phyloP scores from a whole-genome alignment of 2,797 vertebrate genomes.

The Danio aesculapii region DNA sequence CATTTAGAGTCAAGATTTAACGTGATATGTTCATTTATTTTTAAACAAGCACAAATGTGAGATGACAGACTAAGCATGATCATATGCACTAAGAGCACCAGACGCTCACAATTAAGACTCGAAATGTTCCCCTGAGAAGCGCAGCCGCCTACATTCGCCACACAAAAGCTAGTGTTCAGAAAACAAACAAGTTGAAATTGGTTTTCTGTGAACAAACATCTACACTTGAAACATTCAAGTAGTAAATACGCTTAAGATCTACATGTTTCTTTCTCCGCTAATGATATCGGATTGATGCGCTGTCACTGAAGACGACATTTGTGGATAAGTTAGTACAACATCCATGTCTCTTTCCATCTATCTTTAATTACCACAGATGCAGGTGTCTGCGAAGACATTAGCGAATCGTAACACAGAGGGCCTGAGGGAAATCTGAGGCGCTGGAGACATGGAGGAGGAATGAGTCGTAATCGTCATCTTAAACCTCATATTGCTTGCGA shows the following conservation, averaged over 20 bases:
- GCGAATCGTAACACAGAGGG: background rate
- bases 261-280: constrained; percentile 1
- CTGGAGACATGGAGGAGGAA: background rate
- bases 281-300: constrained; percentile 11
- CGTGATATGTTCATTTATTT: constrained; percentile 40
- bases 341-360: constrained; percentile 1
- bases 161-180: background rate
- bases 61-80: constrained; percentile 37
- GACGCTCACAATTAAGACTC: constrained; percentile 32
- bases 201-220: constrained; percentile 42
- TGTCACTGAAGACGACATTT: constrained; percentile 12
- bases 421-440: constrained; percentile 17
- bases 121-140: constrained; percentile 26
- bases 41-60: constrained; percentile 34
- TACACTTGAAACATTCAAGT: constrained; percentile 33
- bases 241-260: constrained; percentile 4
- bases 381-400: constrained; percentile 31
- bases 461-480: background rate
- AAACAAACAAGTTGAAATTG: constrained; percentile 46
- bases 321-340: background rate
- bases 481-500: background rate
- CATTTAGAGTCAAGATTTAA: constrained; percentile 14
- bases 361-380: constrained; percentile 16
- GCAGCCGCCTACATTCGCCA: background rate
- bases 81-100: background rate